These are phyloP conservation scores for Macrochelys suwanniensis DNA, from an alignment of 2,797 vertebrate species.

Conservation along the genomic window DNA sequence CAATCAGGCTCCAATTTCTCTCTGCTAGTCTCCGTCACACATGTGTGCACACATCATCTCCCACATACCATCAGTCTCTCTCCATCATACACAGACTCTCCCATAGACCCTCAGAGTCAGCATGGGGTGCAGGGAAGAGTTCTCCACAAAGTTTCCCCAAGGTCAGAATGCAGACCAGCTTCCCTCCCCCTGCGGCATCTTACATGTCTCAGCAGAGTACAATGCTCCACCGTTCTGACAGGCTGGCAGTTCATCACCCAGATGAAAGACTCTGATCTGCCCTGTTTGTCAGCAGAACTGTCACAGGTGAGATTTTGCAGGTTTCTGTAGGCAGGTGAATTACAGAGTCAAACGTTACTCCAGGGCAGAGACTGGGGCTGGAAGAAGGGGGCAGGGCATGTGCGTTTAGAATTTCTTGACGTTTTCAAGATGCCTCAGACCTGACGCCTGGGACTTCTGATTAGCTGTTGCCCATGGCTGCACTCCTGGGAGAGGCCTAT, in stretches of 20 bases:
- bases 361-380: constrained; percentile 36
- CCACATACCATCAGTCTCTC: background rate
- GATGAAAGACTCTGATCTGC: constrained; percentile 66
- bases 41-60: background rate
- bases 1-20: background rate
- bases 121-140: constrained; percentile 17
- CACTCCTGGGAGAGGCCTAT: constrained; percentile 14
- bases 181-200: constrained; percentile 18
- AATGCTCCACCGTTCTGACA: constrained; percentile 31
- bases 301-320: constrained; percentile 72
- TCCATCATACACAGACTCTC: background rate
- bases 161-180: constrained; percentile 41
- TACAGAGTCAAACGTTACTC: constrained; percentile 54
- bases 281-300: constrained; percentile 62
- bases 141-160: constrained; percentile 13
- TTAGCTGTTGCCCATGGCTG: background rate
- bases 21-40: background rate
- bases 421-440: background rate
- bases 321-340: constrained; percentile 67
- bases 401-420: constrained; percentile 8
- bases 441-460: constrained; percentile 11
- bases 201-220: constrained; percentile 44
- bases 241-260: constrained; percentile 69
- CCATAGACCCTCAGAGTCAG: background rate
- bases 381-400: constrained; percentile 16